phyloP scores from a whole-genome alignment of 2,113 vertebrate genomes.

The Coregonus clupeaformis region DNA sequence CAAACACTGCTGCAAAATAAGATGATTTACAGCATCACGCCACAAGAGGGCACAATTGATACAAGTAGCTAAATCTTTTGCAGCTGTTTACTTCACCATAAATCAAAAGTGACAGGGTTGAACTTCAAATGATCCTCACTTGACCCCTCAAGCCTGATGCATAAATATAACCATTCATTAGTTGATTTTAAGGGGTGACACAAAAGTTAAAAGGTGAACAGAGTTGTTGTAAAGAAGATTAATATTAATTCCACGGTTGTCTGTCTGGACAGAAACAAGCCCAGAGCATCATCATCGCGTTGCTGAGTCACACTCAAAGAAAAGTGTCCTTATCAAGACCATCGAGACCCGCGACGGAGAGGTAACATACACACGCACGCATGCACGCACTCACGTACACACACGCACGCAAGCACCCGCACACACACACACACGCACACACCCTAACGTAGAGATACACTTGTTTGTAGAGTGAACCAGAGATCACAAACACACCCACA shows the following conservation, averaged over 20 bases:
- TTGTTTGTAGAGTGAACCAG: background rate
- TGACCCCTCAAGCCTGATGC: background rate
- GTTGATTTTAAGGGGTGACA: background rate
- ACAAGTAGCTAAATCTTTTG: background rate
- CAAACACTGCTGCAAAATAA: background rate
- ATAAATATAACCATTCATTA: background rate
- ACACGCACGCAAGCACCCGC: too few species aligned
- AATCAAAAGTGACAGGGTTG: background rate
- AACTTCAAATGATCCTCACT: background rate
- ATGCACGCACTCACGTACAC: too few species aligned
- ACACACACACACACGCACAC: background rate
- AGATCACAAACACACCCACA: constrained; percentile 2
- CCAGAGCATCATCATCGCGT: constrained; percentile 80
- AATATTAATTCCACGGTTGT: too few species aligned
- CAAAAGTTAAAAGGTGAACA: background rate
- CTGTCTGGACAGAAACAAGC: constrained; percentile 81
- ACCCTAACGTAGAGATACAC: constrained; percentile 5
- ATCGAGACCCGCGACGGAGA: constrained; percentile 91
- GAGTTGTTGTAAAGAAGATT: background rate
- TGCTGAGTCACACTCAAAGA: constrained; percentile 89
- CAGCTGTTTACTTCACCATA: background rate
- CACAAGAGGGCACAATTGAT: constrained; percentile 15
- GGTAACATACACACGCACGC: too few species aligned
- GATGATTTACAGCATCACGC: constrained; percentile 23
- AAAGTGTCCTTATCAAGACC: constrained; percentile 94